Evolutionary conservation across 2,797 vertebrate species (phyloP).

Genomic region (Diceros bicornis): DNA sequence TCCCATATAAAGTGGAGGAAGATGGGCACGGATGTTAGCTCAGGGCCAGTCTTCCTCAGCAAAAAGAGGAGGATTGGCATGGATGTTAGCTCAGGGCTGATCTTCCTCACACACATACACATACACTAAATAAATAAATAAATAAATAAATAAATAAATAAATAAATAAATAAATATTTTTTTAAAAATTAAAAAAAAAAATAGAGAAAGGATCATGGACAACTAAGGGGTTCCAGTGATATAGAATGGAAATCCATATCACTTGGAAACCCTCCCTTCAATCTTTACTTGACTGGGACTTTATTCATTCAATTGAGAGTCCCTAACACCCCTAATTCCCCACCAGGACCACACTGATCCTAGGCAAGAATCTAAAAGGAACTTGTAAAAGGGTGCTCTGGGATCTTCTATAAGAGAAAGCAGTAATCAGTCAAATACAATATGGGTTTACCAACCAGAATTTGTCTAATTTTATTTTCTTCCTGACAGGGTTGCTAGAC

Average conservation of each 20-base stretch:
- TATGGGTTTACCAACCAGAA: not conserved
- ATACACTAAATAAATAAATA: too few relatives aligned
- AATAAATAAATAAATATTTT: too few relatives aligned
- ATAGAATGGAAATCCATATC: not conserved
- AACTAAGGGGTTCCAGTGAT: not conserved
- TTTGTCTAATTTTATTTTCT: constrained; percentile 48
- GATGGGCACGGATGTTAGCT: too few relatives aligned
- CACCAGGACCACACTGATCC: not conserved
- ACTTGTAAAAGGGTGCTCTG: not conserved
- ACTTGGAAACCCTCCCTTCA: not conserved
- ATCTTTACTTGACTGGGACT: not conserved
- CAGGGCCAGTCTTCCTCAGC: too few relatives aligned
- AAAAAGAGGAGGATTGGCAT: too few relatives aligned
- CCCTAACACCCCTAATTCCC: not conserved
- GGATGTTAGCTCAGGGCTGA: too few relatives aligned
- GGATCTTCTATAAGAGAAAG: not conserved
- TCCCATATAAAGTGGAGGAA: too few relatives aligned
- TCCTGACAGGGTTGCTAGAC: not conserved
- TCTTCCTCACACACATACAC: too few relatives aligned
- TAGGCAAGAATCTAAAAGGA: constrained; percentile 38
- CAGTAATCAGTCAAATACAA: not conserved
- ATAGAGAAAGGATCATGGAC: not conserved
- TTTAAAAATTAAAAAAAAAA: not conserved
- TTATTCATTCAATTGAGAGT: constrained; percentile 29
- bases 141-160: too few relatives aligned